Evolutionary conservation across 2,113 vertebrate genomes (phyloP), one percentile per base, ranked within the genome.

Genomic region (Salvelinus alpinus): DNA sequence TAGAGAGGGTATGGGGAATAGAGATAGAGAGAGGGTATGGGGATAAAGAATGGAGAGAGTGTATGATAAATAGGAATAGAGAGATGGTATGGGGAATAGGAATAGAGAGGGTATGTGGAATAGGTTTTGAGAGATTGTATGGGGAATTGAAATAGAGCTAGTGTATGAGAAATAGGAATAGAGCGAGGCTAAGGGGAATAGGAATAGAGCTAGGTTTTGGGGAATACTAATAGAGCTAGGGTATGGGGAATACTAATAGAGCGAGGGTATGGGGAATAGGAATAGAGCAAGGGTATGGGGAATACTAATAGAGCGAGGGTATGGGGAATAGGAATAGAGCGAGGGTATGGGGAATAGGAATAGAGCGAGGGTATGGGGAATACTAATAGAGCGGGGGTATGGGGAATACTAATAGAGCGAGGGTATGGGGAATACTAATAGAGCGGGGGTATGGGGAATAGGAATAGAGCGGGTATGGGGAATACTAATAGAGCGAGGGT

Each of bases 31-130:
- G 18, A 4, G 18, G 27, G n/a, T 77, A 54, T 66, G 65, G 76
- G 67, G 64, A 48, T 44, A 60, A 64, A 38, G 48, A 31, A 62
- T 29, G 3, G 29, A 29, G 29, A 3, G 2, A 29, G 29, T 2
- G 29, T 29, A 29, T 29, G 29, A 2, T 2, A 2, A 29, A 65
- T 13, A 65, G 54, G 9, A n/a, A 48, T 73, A 62, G 9, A 65
- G 44, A 0, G 3, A 3, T 18, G 48, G 65, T 48, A 73, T 60
- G 57, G 9, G 16, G 16, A 6, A 20, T 18, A n/a, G 70, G 57
- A 9, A 64, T 34, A 29, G 68, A 62, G 20, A 76, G 71, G 25
- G 62, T 4, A 25, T 51, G 48, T 51, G 54, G 22, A 67, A 76
- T 64, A 70, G 60, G 59, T 74, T 5, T 31, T 5, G 31, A 62